Percentiles rank a stretch among this genome's conserved stretches.
Evolutionary conservation across 2,797 vertebrate genomes (phyloP).

Genomic region (Glossophaga mutica): DNA sequence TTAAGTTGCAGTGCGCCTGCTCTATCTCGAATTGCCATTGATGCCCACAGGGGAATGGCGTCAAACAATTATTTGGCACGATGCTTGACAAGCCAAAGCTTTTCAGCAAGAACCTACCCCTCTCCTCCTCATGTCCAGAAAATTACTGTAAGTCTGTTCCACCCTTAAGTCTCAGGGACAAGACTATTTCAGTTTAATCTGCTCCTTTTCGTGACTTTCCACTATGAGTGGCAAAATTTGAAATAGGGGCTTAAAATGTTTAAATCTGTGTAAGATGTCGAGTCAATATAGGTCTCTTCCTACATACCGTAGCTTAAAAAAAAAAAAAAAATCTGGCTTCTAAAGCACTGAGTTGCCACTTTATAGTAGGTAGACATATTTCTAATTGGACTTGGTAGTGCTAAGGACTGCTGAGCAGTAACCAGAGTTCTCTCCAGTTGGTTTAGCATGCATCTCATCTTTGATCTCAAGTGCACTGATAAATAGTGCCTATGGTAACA

Average conservation of each 20-base stretch:
- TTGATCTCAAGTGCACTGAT: conserved; percentile 67
- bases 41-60: background rate
- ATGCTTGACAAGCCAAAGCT: conserved; percentile 52
- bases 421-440: conserved; percentile 68
- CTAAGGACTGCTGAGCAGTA: conserved; percentile 66
- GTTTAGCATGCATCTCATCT: conserved; percentile 69
- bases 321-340: conserved; percentile 46
- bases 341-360: conserved; percentile 50
- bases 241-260: conserved; percentile 52
- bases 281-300: conserved; percentile 3
- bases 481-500: conserved; percentile 73
- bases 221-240: conserved; percentile 11
- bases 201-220: conserved; percentile 39
- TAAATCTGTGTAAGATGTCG: conserved; percentile 69
- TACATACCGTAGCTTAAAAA: background rate
- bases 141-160: conserved; percentile 3
- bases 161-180: conserved; percentile 49
- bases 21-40: background rate
- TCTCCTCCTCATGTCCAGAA: conserved; percentile 41
- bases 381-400: conserved; percentile 43
- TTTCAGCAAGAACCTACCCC: conserved; percentile 60
- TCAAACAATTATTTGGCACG: conserved; percentile 69
- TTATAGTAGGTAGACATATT: conserved; percentile 47
- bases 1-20: background rate
- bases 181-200: conserved; percentile 41